Base-by-base conservation (phyloP, 1,140 invertebrate species). In the Cardiocondyla obscurior region DNA sequence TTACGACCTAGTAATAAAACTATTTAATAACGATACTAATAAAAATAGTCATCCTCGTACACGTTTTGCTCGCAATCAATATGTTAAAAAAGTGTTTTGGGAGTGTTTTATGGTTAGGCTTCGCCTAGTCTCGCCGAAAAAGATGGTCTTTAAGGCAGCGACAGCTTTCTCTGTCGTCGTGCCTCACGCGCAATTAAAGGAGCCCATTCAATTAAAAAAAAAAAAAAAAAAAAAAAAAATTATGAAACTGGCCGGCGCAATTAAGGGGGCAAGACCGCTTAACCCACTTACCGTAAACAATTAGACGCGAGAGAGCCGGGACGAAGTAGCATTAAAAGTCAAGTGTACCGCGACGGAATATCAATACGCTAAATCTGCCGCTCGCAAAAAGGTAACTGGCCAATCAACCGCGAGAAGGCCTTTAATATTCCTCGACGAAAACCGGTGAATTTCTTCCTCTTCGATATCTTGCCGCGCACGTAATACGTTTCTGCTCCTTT, bases 211-310 rank as follows among this genome's bases (percentile, higher is more conserved):
- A 87, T 88, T 88, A 81, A 88, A 88, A 64, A 49, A 72, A 74
- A 85, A 88, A 85, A 88, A 72, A 74, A 85, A 88, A n/a, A n/a
- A 62, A 62, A 33, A 72, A 74, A 85, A 88, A 85, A 88, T 85
- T 85, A 87, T 88, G 84, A 85, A 88, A 88, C 73, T 77, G 69
- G 44, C 25, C 72, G 73, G 10, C 69, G 28, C 69, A 88, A 88
- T 88, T 88, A 88, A 88, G 74, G 58, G 64, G 42, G 79, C 86
- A 83, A 76, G 86, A 70, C 87, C 83, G 83, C 87, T 85, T 88
- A 88, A 88, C 86, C 86, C 55, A 88, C 67, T 88, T 88, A 74
- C 77, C 72, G 62, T 46, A 76, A 88, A 88, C 87, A 88, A 88
- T 87, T 77, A 87, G 83, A 85, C 28, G 73, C 64, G 83, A 69